phyloP scores from a whole-genome alignment of 2,888 invertebrate species.

The Xestia rhomboidea region DNA sequence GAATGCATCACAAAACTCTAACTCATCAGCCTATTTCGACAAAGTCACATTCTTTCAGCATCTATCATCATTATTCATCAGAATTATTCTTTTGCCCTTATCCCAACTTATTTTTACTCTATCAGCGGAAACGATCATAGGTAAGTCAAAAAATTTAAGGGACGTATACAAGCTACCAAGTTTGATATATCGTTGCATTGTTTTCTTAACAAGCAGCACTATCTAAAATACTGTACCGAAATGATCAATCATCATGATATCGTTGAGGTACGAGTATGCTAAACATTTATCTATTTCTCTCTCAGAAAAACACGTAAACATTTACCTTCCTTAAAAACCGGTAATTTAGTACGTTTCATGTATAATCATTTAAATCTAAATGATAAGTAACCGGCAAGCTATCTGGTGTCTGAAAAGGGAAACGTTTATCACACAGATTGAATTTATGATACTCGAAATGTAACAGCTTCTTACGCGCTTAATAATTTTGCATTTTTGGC shows the following conservation, averaged over 20 bases:
- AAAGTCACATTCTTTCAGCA: neutral
- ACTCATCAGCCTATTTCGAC: neutral
- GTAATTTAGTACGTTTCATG: conserved; percentile 42
- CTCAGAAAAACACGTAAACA: conserved; percentile 3
- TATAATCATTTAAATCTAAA: conserved; percentile 38
- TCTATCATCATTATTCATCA: neutral
- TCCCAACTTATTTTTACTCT: neutral
- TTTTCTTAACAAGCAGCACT: neutral
- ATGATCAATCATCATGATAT: neutral
- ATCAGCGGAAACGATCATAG: neutral
- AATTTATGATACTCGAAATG: conserved; percentile 69
- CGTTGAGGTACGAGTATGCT: neutral
- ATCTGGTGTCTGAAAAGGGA: conserved; percentile 58
- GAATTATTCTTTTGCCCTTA: neutral
- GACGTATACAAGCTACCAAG: neutral
- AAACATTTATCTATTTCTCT: conserved; percentile 1
- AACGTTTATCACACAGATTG: conserved; percentile 66
- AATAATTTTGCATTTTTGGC: conserved; percentile 64
- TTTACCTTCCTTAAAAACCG: conserved; percentile 12
- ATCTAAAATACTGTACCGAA: neutral
- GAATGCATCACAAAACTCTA: neutral
- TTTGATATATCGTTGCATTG: neutral
- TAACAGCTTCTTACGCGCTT: conserved; percentile 60
- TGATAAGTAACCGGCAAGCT: conserved; percentile 61
- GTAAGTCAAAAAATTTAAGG: neutral